Conservation (phyloP, 2,888 invertebrate genomes). For the Hanleya hanleyi region DNA sequence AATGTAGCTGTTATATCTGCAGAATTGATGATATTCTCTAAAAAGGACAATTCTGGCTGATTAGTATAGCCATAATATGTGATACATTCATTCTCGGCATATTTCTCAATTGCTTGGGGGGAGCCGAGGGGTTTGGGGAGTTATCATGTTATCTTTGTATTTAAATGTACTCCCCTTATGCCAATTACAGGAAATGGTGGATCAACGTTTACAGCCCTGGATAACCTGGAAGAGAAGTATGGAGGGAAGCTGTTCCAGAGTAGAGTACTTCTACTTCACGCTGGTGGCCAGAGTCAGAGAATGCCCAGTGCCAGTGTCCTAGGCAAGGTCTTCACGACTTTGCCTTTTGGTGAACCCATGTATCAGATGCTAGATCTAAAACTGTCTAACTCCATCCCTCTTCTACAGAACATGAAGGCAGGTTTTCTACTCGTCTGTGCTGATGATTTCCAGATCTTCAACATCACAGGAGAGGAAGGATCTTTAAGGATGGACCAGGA, state of each 20-base stretch:
- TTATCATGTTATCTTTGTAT: too few relatives aligned
- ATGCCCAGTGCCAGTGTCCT: constrained; percentile 74
- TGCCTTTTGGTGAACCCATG: constrained; percentile 69
- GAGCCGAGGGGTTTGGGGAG: too few relatives aligned
- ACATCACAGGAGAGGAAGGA: constrained; percentile 27
- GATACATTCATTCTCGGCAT: too few relatives aligned
- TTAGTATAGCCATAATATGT: too few relatives aligned
- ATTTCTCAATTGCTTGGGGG: too few relatives aligned
- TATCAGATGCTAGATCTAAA: constrained; percentile 75
- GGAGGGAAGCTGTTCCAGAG: constrained; percentile 56
- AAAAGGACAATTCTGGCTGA: too few relatives aligned
- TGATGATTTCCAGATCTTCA: constrained; percentile 74
- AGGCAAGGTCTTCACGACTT: constrained; percentile 74
- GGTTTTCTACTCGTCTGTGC: constrained; percentile 74
- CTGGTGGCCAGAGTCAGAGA: constrained; percentile 75
- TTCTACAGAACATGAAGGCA: constrained; percentile 69
- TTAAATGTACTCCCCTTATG: too few relatives aligned
- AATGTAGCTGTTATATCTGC: too few relatives aligned
- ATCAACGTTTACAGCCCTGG: constrained; percentile 71
- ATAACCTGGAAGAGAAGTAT: constrained; percentile 57
- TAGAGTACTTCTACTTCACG: constrained; percentile 73
- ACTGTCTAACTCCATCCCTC: constrained; percentile 73
- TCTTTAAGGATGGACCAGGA: constrained; percentile 40
- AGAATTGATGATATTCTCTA: too few relatives aligned
- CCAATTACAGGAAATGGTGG: constrained; percentile 74